phyloP scores from a whole-genome alignment of 1,140 invertebrate genomes.

The Zaprionus gabonicus region DNA sequence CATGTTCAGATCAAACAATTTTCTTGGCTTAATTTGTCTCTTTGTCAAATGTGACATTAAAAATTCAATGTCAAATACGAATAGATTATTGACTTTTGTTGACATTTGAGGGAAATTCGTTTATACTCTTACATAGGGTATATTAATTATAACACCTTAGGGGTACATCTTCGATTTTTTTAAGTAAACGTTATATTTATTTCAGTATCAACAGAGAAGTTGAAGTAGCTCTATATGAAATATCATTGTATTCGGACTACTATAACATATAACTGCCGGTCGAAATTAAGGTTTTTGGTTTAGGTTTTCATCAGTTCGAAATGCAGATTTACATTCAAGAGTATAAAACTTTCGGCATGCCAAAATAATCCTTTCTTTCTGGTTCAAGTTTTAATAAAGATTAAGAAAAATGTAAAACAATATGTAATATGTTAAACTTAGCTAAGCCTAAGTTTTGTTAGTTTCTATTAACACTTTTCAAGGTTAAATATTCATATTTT shows the following conservation, averaged over 20 bases:
- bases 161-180: too few species aligned
- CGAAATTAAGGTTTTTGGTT: too few species aligned
- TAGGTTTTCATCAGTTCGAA: too few species aligned
- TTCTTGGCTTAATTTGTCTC: constrained; percentile 2
- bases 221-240: too few species aligned
- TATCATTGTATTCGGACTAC: too few species aligned
- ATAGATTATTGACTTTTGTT: not conserved
- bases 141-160: too few species aligned
- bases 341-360: too few species aligned
- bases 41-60: not conserved
- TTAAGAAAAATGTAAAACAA: not conserved
- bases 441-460: constrained; percentile 16
- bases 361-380: not conserved
- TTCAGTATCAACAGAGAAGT: too few species aligned
- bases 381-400: not conserved
- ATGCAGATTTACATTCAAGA: too few species aligned
- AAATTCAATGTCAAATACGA: constrained; percentile 6
- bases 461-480: constrained; percentile 24
- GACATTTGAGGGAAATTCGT: constrained; percentile 1
- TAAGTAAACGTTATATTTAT: too few species aligned
- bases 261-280: too few species aligned
- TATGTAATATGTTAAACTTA: not conserved
- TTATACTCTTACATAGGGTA: too few species aligned
- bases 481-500: constrained; percentile 23
- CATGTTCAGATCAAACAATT: constrained; percentile 1